Evolutionary conservation across 2,797 vertebrate genomes (phyloP).

Genomic region (Brotogeris chrysoptera): DNA sequence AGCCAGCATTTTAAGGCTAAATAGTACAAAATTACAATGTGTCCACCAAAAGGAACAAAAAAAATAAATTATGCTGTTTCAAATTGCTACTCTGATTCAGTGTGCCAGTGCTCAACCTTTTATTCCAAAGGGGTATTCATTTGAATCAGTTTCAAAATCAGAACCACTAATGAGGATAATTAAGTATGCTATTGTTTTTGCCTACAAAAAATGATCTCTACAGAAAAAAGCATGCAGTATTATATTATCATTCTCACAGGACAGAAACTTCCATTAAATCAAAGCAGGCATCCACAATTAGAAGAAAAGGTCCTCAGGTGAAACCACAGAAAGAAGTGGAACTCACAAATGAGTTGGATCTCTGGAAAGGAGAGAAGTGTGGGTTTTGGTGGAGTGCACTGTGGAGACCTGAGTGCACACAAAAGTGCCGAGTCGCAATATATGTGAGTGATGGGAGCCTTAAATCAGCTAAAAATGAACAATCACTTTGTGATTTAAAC

Average conservation of each 20-base stretch:
- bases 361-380: background rate
- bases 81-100: background rate
- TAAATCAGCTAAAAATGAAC: background rate
- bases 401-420: background rate
- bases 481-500: background rate
- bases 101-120: conserved; percentile 9
- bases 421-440: background rate
- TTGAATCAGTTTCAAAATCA: conserved; percentile 49
- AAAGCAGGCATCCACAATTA: conserved; percentile 34
- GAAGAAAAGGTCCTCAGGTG: conserved; percentile 13
- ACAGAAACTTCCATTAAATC: conserved; percentile 52
- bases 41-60: conserved; percentile 6
- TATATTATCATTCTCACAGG: conserved; percentile 13
- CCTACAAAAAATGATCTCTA: conserved; percentile 3
- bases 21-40: background rate
- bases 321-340: background rate
- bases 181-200: conserved; percentile 61
- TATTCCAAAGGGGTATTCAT: conserved; percentile 11
- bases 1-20: conserved; percentile 3
- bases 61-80: background rate
- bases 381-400: background rate
- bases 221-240: background rate
- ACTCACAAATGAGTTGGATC: background rate
- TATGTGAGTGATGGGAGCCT: background rate
- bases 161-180: conserved; percentile 66